Evolutionary conservation across 2,113 vertebrate species (phyloP).

Genomic region (Dasypus novemcinctus): DNA sequence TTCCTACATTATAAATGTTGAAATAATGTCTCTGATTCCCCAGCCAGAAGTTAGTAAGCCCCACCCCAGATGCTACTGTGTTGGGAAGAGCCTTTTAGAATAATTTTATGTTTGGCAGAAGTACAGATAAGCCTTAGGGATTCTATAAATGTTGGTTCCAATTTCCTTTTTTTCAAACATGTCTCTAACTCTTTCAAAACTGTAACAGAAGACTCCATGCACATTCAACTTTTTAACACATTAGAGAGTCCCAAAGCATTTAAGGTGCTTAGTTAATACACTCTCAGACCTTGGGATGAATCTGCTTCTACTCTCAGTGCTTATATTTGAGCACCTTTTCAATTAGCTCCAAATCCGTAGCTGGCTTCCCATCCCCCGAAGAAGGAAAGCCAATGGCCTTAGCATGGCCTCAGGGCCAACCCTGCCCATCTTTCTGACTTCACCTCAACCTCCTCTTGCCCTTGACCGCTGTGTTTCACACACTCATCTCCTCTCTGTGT

Average conservation of each 20-base stretch:
- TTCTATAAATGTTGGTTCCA: not conserved
- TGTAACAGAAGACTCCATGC: not conserved
- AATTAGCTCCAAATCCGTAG: not conserved
- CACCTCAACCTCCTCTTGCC: not conserved
- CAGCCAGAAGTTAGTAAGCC: not conserved
- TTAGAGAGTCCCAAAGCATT: not conserved
- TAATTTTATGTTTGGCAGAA: constrained; percentile 21
- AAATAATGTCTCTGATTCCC: constrained; percentile 10
- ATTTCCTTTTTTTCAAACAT: constrained; percentile 10
- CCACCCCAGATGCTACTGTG: not conserved
- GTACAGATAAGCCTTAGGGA: not conserved
- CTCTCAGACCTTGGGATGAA: not conserved
- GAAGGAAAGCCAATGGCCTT: not conserved
- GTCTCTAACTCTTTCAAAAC: not conserved
- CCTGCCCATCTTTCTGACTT: not conserved
- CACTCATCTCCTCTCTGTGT: not conserved
- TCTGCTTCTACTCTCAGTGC: not conserved
- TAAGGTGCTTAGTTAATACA: not conserved
- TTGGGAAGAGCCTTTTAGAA: constrained; percentile 13
- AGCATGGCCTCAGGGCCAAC: not conserved
- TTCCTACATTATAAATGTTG: not conserved
- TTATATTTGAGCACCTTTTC: not conserved
- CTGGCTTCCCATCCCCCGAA: not conserved
- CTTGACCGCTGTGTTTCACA: not conserved
- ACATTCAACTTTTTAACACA: constrained; percentile 9